Base-by-base conservation (phyloP, 1,140 invertebrate genomes). In the Muscidifurax raptorellus region DNA sequence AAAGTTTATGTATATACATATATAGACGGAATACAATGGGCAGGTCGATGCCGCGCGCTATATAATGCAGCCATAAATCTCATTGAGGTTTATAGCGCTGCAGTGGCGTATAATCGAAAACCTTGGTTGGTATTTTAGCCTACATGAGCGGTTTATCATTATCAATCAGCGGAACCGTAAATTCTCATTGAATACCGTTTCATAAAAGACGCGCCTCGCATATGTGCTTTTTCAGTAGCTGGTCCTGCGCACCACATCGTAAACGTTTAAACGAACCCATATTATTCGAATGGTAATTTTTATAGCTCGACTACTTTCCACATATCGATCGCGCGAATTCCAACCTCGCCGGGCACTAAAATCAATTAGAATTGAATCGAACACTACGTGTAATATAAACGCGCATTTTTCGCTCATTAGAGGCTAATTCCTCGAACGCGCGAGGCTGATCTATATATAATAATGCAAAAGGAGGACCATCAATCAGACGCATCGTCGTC, bases 111-210 rank as follows among this genome's bases (percentile, higher is more conserved):
- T 71, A 71, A 80, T 67, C 3, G 47, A 47, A 28, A 71, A 59
- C 3, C 40, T 72, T 32, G 67, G 27, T 4, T 72, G 67, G 67
- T 52, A 28, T 2, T 72, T 52, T 72, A 52, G 71, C 47, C 12
- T 1, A 13, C 1, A 13, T 44, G n/a, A 6, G 52, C 44, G 66
- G 25, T 47, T 36, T 36, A 80, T 71, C n/a, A 36, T 69, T 59
- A 59, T 59, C 67, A 80, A 80, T 13, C 40, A 67, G n/a, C 64
- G 40, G n/a, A 80, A 80, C 52, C 79, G 40, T 80, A 80, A 80
- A 80, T 71, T 80, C 44, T 52, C 66, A 80, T 80, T 80, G 40
- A 81, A 52, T 72, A n/a, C 44, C 27, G 44, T 81, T 69, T 72
- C 40, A 52, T 47, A n/a, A 52, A 59, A 22, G 44, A 52, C 79